Conservation (phyloP, 2,888 invertebrate genomes). For the Gymnosoma rotundatum region DNA sequence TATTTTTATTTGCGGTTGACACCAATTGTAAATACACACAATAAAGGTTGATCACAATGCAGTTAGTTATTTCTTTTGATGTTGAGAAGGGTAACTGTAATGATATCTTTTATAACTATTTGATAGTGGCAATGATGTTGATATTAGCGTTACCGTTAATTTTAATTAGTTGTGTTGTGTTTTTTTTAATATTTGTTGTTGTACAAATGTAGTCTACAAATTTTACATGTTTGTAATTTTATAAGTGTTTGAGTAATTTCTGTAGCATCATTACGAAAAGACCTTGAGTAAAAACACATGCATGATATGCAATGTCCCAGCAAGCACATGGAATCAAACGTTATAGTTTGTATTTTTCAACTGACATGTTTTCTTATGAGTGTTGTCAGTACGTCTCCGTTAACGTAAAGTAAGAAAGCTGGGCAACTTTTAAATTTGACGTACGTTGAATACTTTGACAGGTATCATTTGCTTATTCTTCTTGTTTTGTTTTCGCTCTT, state of each 20-base stretch:
- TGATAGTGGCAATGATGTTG: constrained; percentile 21
- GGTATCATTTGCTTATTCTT: too few relatives aligned
- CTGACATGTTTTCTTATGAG: too few relatives aligned
- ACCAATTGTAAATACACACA: constrained; percentile 45
- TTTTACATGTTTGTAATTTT: not conserved
- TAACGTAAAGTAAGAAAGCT: too few relatives aligned
- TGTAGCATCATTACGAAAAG: constrained; percentile 49
- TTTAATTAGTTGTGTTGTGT: constrained; percentile 53
- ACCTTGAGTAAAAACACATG: constrained; percentile 33
- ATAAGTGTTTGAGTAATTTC: constrained; percentile 16
- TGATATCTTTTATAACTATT: constrained; percentile 2
- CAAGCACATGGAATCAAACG: too few relatives aligned
- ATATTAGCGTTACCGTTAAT: constrained; percentile 32
- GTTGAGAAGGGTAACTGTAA: not conserved
- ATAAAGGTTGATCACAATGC: constrained; percentile 48
- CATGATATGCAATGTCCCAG: too few relatives aligned
- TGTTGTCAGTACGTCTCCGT: too few relatives aligned
- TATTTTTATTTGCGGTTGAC: constrained; percentile 28
- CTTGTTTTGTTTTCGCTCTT: too few relatives aligned
- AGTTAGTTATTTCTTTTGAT: not conserved
- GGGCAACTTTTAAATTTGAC: too few relatives aligned
- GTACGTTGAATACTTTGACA: too few relatives aligned
- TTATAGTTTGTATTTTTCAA: too few relatives aligned
- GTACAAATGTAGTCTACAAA: not conserved
- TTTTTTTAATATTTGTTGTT: constrained; percentile 17